Conservation (phyloP, 2,113 vertebrate genomes). For the Mormyrus lacerda region DNA sequence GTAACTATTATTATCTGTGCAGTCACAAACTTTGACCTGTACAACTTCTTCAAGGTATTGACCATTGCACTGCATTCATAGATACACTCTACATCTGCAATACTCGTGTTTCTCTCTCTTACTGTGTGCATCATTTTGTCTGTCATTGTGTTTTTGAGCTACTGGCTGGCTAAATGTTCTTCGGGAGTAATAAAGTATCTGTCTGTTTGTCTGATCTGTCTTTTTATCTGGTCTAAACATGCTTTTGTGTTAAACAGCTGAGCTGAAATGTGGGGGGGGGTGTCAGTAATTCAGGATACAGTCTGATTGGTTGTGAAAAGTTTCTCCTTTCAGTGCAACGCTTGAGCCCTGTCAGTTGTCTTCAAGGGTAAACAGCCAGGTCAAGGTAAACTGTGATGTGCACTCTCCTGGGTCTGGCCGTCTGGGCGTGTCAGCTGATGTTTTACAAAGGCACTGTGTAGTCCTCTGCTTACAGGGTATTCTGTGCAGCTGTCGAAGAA, state of each 20-base stretch:
- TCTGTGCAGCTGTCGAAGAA: neutral
- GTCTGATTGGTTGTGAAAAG: neutral
- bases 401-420: neutral
- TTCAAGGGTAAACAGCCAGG: neutral
- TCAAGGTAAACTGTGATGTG: neutral
- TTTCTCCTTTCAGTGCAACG: neutral
- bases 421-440: neutral
- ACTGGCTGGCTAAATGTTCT: no score
- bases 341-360: neutral
- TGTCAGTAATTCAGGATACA: neutral
- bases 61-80: no score
- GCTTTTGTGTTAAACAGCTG: neutral
- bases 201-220: no score
- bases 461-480: neutral
- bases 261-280: neutral
- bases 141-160: no score
- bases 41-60: no score
- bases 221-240: no score
- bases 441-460: neutral
- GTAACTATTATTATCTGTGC: no score
- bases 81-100: no score
- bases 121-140: no score
- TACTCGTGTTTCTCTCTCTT: no score
- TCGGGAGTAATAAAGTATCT: no score
- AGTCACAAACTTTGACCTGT: no score